These are phyloP conservation scores for Sebastes taczanowskii DNA, from an alignment of 2,797 vertebrate species.

Conservation along the genomic window DNA sequence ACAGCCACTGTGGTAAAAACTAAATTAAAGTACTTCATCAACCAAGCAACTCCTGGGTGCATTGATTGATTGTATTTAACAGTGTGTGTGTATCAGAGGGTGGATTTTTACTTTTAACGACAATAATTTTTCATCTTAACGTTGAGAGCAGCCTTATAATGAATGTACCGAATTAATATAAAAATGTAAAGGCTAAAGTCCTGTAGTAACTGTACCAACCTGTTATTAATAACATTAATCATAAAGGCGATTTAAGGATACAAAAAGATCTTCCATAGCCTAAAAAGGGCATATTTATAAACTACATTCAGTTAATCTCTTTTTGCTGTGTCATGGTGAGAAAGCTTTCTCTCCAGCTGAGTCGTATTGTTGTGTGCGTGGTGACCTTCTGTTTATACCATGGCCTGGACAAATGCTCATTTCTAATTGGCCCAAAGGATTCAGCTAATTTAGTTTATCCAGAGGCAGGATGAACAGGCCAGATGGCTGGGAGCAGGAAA, in stretches of 20 bases:
- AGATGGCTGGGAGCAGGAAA: conserved; percentile 20
- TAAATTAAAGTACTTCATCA: conserved; percentile 59
- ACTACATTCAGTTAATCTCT: conserved; percentile 26
- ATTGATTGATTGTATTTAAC: conserved; percentile 42
- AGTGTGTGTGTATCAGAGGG: conserved; percentile 15
- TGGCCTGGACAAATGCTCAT: conserved; percentile 60
- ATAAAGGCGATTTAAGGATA: conserved; percentile 27
- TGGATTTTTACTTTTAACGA: conserved; percentile 53
- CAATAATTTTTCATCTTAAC: conserved; percentile 38
- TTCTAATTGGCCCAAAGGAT: conserved; percentile 53
- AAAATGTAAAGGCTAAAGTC: neutral
- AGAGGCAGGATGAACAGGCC: conserved; percentile 12
- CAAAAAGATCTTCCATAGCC: neutral
- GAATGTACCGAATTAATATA: neutral
- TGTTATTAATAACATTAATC: conserved; percentile 46
- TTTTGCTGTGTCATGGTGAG: conserved; percentile 56
- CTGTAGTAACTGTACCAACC: neutral
- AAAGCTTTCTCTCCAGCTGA: conserved; percentile 49
- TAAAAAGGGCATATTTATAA: conserved; percentile 28
- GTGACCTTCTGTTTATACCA: conserved; percentile 65
- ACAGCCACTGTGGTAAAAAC: conserved; percentile 10
- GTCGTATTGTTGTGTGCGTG: conserved; percentile 37
- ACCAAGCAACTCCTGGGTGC: conserved; percentile 35
- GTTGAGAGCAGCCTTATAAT: conserved; percentile 21
- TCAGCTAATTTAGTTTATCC: conserved; percentile 38